Conservation (phyloP, 2,113 vertebrate species). For the Phocoena phocoena region DNA sequence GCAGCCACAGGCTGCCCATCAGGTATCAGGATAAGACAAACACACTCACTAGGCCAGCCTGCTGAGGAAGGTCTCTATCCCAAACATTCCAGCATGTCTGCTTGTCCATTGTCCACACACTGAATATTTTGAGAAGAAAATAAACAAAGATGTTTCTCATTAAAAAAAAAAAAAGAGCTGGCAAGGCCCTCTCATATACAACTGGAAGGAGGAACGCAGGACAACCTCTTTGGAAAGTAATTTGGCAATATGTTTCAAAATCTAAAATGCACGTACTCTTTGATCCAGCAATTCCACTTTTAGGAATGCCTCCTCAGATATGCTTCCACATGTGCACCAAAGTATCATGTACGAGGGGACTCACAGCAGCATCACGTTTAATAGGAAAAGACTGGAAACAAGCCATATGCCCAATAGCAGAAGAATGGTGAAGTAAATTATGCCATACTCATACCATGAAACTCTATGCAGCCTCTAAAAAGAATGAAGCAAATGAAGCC, state of each 20-base stretch:
- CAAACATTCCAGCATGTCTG: rapidly evolving
- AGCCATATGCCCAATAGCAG: neutral
- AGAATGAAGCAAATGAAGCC: conserved; percentile 11
- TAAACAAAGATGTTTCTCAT: neutral
- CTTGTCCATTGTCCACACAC: neutral
- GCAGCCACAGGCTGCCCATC: rapidly evolving
- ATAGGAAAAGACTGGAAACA: conserved; percentile 21
- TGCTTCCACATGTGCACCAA: neutral
- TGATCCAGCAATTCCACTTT: neutral
- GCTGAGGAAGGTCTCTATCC: neutral
- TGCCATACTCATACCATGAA: neutral
- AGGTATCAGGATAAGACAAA: neutral
- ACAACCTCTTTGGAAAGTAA: neutral
- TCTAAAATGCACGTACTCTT: neutral
- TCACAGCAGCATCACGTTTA: neutral
- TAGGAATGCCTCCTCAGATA: neutral
- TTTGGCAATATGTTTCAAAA: neutral
- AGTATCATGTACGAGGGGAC: neutral
- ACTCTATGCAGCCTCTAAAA: conserved; percentile 40
- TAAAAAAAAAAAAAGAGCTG: neutral
- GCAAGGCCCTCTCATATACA: rapidly evolving
- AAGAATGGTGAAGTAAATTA: neutral
- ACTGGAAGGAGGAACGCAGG: neutral
- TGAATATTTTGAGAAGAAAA: neutral
- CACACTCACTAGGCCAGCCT: rapidly evolving